Base-by-base conservation (phyloP, 1,140 invertebrate genomes). In the Caenorhabditis inopinata region DNA sequence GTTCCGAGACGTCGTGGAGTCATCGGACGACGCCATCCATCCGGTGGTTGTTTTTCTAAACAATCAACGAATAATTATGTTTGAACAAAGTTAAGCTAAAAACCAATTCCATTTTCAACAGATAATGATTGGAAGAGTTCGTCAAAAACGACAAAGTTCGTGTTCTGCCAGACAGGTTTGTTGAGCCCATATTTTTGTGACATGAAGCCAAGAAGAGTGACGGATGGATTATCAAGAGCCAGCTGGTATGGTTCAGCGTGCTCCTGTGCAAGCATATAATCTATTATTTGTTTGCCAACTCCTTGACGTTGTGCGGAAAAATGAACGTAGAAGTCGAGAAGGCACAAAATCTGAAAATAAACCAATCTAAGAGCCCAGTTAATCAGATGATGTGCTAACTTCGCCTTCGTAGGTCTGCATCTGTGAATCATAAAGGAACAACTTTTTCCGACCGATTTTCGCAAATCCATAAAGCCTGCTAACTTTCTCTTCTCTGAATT, bases 271-370 rank as follows among this genome's bases (percentile, higher is more conserved):
- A 95, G 87, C 94, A 95, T 95, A 79, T 92, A 90, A 83, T 95
- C 92, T 87, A 94, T 94, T 0, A 95, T 89, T 74, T 90, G 89
- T 82, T 92, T 92, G 18, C 94, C 94, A 85, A 92, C 91, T 21
- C 94, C 94, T 85, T 91, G 91, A 42, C 94, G 91, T 89, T 96
- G 94, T 38, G 91, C 90, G 0, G 92, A 92, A 86, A 93, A 93
- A 84, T 94, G 93, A 35, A 96, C 91, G 87, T 94, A 96, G 90
- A 96, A 95, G 87, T 96, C 94, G 58, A 96, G 89, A 62, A 96
- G 91, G 86, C 94, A 95, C 9, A 93, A 89, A 1, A 86, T 77
- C 80, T 75, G 46, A 51, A 80, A 45, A 9, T 23, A 18, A 49
- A 0, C 2, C 2, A 12, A 16, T 14, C n/a, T 49, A 29, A 2